Conservation (phyloP, 2,113 vertebrate species). For the Lamprologus ornatipinnis region DNA sequence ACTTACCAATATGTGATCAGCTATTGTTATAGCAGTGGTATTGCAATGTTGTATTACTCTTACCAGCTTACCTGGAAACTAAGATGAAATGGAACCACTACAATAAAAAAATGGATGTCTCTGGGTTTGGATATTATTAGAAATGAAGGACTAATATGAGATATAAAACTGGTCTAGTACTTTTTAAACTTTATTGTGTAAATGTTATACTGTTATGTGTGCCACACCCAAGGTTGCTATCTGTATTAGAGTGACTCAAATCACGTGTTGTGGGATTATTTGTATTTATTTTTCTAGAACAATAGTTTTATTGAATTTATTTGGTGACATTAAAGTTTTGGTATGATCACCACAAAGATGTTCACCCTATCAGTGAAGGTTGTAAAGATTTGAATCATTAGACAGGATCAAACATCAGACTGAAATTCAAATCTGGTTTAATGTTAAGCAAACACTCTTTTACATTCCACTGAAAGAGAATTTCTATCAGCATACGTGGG, state of each 20-base stretch:
- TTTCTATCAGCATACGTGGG: background rate
- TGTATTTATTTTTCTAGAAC: conserved; percentile 20
- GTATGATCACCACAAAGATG: conserved; percentile 3
- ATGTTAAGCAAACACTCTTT: background rate
- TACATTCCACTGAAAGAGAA: conserved; percentile 5
- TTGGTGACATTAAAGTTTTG: conserved; percentile 1
- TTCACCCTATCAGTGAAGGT: background rate
- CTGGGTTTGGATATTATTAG: background rate
- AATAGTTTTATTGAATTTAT: conserved; percentile 18
- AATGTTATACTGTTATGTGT: background rate
- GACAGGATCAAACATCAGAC: background rate
- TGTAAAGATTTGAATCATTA: background rate
- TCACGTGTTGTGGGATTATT: background rate
- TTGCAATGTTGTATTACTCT: background rate
- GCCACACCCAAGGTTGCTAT: background rate
- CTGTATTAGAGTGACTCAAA: background rate
- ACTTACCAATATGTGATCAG: background rate
- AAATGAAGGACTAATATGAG: background rate
- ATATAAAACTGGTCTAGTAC: background rate
- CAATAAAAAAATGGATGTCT: background rate
- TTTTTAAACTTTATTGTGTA: background rate
- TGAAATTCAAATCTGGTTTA: background rate
- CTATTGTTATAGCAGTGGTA: background rate
- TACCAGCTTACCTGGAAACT: background rate
- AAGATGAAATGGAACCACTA: background rate